Evolutionary conservation across 1,140 invertebrate species (phyloP).

Genomic region (Steinernema feltiae): DNA sequence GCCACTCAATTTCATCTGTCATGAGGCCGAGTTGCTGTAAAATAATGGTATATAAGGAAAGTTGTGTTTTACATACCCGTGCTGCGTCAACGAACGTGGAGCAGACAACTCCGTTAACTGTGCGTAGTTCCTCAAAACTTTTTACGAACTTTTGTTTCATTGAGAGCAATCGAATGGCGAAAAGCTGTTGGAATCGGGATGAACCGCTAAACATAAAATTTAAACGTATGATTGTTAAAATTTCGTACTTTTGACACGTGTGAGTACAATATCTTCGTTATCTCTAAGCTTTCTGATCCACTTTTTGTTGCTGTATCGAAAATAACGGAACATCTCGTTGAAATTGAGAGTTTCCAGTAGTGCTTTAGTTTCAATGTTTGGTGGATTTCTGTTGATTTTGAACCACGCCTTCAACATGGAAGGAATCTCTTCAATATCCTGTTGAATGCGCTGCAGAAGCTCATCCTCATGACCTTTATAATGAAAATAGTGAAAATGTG

Average conservation of each 20-base stretch:
- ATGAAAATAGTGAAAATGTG: too few relatives aligned
- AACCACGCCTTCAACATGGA: not conserved
- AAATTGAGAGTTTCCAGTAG: not conserved
- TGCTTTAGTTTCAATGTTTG: not conserved
- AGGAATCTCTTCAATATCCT: not conserved
- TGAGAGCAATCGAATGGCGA: not conserved
- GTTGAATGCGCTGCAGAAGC: not conserved
- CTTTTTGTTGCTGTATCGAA: not conserved
- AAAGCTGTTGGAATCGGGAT: not conserved
- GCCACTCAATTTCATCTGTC: slow-evolving; percentile 1
- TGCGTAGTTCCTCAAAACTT: slow-evolving; percentile 5
- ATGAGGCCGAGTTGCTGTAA: not conserved
- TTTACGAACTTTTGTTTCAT: not conserved
- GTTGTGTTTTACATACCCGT: not conserved
- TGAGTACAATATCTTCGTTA: not conserved
- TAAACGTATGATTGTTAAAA: not conserved
- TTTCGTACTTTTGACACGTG: not conserved
- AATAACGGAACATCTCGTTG: not conserved
- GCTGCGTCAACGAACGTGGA: not conserved
- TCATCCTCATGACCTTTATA: not conserved
- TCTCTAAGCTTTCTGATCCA: not conserved
- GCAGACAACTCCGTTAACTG: not conserved
- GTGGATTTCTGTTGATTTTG: not conserved
- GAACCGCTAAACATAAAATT: not conserved
- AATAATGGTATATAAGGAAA: not conserved